Percentiles rank a stretch among this genome's conserved stretches.
phyloP scores from a whole-genome alignment of 2,797 vertebrate species.

The Rhabdophis nuchalis region DNA sequence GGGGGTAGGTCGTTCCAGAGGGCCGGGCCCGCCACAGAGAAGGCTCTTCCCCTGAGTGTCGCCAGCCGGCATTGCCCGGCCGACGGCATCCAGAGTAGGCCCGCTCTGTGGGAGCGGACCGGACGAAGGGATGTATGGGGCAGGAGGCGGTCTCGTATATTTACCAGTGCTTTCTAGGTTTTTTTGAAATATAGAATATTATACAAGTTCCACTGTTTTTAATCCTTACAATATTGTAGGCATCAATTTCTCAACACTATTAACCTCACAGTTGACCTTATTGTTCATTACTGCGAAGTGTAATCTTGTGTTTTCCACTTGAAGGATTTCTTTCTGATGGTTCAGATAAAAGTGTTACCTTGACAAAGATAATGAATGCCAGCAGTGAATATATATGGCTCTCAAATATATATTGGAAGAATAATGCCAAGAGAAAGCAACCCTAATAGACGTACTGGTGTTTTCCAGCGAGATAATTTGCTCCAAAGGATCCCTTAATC shows the following conservation, averaged over 20 bases:
- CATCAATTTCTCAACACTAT: neutral
- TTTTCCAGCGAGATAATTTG: neutral
- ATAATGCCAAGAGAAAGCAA: neutral
- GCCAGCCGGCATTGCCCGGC: no score
- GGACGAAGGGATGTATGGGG: no score
- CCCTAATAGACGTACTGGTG: neutral
- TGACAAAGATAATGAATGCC: conserved; percentile 14
- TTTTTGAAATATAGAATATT: neutral
- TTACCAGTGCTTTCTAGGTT: fast-evolving
- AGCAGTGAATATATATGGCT: neutral
- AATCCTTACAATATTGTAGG: neutral
- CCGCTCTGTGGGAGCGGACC: no score
- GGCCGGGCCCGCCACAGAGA: no score
- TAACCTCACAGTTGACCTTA: neutral
- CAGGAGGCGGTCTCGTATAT: no score
- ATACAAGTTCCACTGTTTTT: neutral
- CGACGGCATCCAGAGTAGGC: no score
- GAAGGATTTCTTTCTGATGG: neutral
- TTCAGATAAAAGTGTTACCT: neutral
- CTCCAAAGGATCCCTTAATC: neutral
- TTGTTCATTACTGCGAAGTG: neutral
- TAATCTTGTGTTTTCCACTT: neutral
- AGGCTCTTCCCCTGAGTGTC: no score
- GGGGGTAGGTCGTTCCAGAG: no score
- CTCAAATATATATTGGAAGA: neutral